Evolutionary conservation across 2,797 vertebrate genomes (phyloP).

Genomic region (Dermochelys coriacea): DNA sequence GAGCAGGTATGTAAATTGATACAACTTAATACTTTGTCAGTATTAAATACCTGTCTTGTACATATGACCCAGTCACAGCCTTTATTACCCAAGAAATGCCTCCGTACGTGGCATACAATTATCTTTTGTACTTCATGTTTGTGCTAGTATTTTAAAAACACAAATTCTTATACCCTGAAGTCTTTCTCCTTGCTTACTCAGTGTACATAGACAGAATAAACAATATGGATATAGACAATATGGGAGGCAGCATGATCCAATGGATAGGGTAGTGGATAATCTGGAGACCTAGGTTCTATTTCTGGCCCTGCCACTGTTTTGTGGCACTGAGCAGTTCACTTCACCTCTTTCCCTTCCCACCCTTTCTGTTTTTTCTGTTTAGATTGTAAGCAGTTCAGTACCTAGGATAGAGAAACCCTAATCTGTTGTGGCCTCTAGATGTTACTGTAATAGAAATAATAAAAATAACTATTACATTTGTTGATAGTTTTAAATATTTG

Average conservation of each 20-base stretch:
- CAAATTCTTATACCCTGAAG: neutral
- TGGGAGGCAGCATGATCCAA: neutral
- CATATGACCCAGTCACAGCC: neutral
- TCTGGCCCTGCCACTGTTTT: too few species aligned
- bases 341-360: neutral
- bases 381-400: neutral
- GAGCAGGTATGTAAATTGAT: slow-evolving; percentile 87
- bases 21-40: neutral
- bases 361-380: neutral
- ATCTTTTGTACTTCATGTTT: neutral
- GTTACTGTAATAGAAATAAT: neutral
- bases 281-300: neutral
- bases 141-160: neutral
- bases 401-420: neutral
- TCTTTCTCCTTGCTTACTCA: neutral
- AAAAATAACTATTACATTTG: neutral
- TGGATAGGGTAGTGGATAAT: accelerated
- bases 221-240: neutral
- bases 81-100: neutral
- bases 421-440: neutral
- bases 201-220: neutral
- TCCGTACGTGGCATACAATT: neutral
- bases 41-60: neutral
- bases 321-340: accelerated
- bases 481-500: neutral